Percentiles rank a stretch among this genome's conserved stretches.
phyloP scores from a whole-genome alignment of 2,797 vertebrate species.

The Semotilus atromaculatus region DNA sequence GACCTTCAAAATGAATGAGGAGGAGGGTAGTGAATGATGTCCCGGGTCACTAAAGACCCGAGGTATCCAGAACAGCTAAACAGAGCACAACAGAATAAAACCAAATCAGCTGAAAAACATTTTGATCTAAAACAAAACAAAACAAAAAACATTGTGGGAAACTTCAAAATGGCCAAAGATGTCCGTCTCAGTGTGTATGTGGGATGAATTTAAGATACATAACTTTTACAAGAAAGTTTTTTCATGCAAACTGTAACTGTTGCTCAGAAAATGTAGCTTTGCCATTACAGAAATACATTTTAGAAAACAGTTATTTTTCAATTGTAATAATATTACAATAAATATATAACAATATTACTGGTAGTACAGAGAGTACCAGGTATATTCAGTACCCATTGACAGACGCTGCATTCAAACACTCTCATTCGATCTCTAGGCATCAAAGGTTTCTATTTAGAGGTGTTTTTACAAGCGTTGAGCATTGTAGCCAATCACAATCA shows the following conservation, averaged over 20 bases:
- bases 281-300: background rate
- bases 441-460: background rate
- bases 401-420: background rate
- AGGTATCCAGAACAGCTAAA: background rate
- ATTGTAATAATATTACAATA: too few relatives aligned
- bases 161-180: background rate
- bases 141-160: background rate
- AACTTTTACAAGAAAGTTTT: background rate
- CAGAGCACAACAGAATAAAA: background rate
- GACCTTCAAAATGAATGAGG: too few relatives aligned
- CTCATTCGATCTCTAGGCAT: background rate
- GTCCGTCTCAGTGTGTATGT: too few relatives aligned
- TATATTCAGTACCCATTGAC: too few relatives aligned
- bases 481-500: background rate
- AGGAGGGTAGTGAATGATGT: too few relatives aligned
- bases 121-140: background rate
- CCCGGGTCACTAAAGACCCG: too few relatives aligned
- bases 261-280: background rate
- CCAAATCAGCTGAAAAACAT: background rate
- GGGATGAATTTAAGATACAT: too few relatives aligned
- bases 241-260: background rate
- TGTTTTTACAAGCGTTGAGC: background rate
- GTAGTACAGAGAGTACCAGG: background rate
- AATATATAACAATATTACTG: too few relatives aligned
- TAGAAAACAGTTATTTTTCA: too few relatives aligned